These are phyloP conservation scores for Heliconius hermathena DNA, from an alignment of 1,140 invertebrate genomes.

Conservation along the genomic window DNA sequence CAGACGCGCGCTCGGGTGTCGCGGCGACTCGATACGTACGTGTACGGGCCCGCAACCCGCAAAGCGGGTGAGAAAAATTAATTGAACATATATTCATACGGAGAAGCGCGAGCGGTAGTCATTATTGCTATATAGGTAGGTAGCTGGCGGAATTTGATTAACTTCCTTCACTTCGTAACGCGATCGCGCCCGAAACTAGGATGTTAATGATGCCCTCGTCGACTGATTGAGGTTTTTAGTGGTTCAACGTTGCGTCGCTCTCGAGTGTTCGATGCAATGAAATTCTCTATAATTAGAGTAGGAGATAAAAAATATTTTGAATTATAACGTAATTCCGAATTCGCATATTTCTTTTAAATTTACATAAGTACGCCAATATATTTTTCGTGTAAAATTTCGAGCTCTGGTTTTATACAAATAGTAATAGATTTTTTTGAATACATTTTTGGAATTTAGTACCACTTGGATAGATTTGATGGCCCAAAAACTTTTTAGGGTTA, in stretches of 20 bases:
- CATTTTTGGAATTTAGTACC: constrained; percentile 1
- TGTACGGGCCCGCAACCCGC: constrained; percentile 44
- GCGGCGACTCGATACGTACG: constrained; percentile 53
- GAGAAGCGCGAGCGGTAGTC: constrained; percentile 9
- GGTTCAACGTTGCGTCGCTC: constrained; percentile 30
- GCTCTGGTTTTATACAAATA: background rate
- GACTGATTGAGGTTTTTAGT: constrained; percentile 40
- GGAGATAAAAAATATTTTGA: constrained; percentile 26
- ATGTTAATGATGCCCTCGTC: constrained; percentile 39
- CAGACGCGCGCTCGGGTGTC: constrained; percentile 67
- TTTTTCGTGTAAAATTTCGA: constrained; percentile 6
- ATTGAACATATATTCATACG: constrained; percentile 54
- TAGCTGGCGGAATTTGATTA: constrained; percentile 31
- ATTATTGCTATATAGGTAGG: constrained; percentile 26
- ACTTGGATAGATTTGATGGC: background rate
- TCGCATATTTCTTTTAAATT: constrained; percentile 20
- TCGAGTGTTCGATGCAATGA: constrained; percentile 35
- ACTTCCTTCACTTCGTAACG: constrained; percentile 33
- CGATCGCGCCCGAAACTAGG: constrained; percentile 33
- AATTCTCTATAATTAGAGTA: constrained; percentile 38
- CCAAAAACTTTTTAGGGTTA: background rate
- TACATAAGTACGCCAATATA: constrained; percentile 13
- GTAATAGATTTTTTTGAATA: constrained; percentile 2
- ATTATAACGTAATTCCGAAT: constrained; percentile 20
- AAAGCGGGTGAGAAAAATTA: constrained; percentile 63